These are phyloP conservation scores for Epizoanthus ramosus DNA, from an alignment of 92 coral and sea anemone genomes.

Conservation along the genomic window DNA sequence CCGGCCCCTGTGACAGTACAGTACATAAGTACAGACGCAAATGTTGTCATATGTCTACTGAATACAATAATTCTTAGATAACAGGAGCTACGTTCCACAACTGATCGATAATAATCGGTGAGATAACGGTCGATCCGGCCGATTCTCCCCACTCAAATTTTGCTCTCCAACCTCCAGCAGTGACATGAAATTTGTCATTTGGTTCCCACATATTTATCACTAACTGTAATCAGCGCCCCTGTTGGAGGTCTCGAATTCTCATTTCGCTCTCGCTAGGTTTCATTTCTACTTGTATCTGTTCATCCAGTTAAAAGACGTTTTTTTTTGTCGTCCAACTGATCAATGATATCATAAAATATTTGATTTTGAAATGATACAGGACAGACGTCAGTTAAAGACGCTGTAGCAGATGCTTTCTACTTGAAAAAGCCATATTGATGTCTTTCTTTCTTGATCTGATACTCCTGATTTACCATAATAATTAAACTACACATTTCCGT, in stretches of 20 bases:
- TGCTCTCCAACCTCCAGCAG: constrained; percentile 19
- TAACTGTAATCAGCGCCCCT: not conserved
- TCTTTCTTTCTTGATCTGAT: not conserved
- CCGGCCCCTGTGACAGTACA: too few species aligned
- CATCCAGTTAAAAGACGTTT: constrained; percentile 15
- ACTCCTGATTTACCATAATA: not conserved
- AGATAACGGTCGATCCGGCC: too few species aligned
- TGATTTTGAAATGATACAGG: not conserved
- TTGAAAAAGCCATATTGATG: not conserved
- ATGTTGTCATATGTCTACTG: too few species aligned
- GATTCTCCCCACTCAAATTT: not conserved
- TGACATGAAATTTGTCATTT: not conserved
- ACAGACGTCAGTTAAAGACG: not conserved
- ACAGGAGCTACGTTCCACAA: too few species aligned
- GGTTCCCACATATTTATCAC: constrained; percentile 4
- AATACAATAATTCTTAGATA: too few species aligned
- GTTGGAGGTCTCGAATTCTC: constrained; percentile 17
- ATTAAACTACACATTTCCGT: not conserved
- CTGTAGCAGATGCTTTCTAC: not conserved
- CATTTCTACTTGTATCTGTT: constrained; percentile 1
- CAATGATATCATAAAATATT: constrained; percentile 5
- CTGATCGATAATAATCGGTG: too few species aligned
- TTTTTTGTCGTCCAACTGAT: not conserved
- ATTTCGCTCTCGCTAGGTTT: constrained; percentile 18
- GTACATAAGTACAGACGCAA: too few species aligned